Conservation (phyloP, 1,140 invertebrate species). For the Ganaspis sp. region DNA sequence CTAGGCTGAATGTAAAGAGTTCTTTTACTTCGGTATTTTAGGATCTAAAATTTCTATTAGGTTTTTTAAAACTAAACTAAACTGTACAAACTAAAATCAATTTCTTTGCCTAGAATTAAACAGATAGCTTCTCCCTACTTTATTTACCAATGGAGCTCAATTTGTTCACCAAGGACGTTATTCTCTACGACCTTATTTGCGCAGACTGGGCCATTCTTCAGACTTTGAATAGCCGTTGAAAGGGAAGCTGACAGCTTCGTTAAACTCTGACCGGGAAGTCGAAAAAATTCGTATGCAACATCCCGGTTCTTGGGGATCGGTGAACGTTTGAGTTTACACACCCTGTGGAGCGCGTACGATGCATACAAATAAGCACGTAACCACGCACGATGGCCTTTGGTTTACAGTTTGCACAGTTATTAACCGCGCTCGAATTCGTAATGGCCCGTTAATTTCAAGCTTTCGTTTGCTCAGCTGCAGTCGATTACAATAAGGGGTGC, state of each 20-base stretch:
- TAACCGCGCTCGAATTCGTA: slow-evolving; percentile 59
- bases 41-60: no score
- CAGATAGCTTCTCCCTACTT: neutral
- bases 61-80: no score
- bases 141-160: neutral
- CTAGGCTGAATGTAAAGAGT: no score
- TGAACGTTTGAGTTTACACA: neutral
- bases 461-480: slow-evolving; percentile 68
- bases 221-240: slow-evolving; percentile 16
- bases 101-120: no score
- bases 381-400: slow-evolving; percentile 36
- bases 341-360: neutral
- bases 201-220: neutral
- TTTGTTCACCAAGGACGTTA: neutral
- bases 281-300: neutral
- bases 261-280: slow-evolving; percentile 15
- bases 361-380: slow-evolving; percentile 27
- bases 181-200: neutral
- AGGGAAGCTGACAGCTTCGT: slow-evolving; percentile 24
- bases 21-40: no score
- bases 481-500: slow-evolving; percentile 48
- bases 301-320: neutral
- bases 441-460: slow-evolving; percentile 64
- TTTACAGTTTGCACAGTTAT: slow-evolving; percentile 51
- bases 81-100: no score